These are phyloP conservation scores for Hirundo rustica DNA, from an alignment of 2,797 vertebrate species.

Conservation along the genomic window DNA sequence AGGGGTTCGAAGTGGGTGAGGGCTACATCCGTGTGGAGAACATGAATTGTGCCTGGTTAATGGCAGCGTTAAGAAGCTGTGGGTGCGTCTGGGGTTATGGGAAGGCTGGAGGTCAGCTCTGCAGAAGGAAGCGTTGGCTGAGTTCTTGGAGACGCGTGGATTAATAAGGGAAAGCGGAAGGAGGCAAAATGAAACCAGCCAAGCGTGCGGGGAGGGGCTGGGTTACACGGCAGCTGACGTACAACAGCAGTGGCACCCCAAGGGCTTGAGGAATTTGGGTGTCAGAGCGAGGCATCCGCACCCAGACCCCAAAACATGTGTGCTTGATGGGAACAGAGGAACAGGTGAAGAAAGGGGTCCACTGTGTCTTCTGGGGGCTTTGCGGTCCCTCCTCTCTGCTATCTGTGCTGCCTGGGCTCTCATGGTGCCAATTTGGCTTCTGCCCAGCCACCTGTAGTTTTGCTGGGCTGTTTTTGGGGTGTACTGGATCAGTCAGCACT, in stretches of 20 bases:
- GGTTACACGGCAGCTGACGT: fast-evolving
- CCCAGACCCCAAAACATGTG: fast-evolving
- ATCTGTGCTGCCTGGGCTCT: neutral
- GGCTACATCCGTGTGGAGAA: neutral
- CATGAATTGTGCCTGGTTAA: neutral
- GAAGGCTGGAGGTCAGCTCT: conserved; percentile 6
- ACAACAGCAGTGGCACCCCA: neutral
- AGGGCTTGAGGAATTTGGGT: neutral
- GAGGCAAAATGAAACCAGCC: neutral
- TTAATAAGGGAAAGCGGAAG: conserved; percentile 10
- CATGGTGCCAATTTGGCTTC: fast-evolving
- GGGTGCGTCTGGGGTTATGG: conserved; percentile 4
- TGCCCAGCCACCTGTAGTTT: fast-evolving
- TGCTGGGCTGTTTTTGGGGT: neutral
- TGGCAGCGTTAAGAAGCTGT: neutral
- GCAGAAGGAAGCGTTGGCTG: neutral
- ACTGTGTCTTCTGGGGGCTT: fast-evolving
- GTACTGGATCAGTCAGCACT: fast-evolving
- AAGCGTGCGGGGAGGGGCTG: neutral
- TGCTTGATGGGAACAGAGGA: neutral
- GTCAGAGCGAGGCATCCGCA: neutral
- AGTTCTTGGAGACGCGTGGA: neutral
- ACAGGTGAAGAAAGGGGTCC: neutral
- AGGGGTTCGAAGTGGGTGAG: neutral
- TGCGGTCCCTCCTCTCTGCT: neutral